These are phyloP conservation scores for Saturnia japonica DNA, from an alignment of 2,888 invertebrate species.

Conservation along the genomic window DNA sequence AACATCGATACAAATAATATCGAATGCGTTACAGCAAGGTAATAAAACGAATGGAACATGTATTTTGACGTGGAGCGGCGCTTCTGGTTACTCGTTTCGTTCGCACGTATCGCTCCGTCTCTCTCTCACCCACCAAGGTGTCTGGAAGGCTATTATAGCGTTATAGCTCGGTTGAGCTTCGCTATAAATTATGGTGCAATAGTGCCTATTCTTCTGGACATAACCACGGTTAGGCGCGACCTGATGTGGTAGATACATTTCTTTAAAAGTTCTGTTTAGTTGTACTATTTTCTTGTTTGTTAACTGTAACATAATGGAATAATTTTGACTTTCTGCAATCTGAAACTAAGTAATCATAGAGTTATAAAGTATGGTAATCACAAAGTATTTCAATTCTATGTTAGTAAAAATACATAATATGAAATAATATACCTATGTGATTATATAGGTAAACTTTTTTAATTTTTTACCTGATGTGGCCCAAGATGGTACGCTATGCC, in stretches of 20 bases:
- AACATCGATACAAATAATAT: constrained; percentile 49
- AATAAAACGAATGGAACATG: constrained; percentile 82
- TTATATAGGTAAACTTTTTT: no score
- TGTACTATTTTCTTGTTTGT: constrained; percentile 9
- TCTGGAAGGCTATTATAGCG: constrained; percentile 77
- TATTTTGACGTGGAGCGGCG: constrained; percentile 82
- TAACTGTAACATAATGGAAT: neutral
- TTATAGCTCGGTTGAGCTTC: constrained; percentile 66
- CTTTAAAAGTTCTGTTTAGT: constrained; percentile 20
- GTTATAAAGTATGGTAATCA: no score
- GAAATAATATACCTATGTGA: no score
- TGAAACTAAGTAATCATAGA: no score
- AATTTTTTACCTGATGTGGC: no score
- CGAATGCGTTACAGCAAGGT: constrained; percentile 55
- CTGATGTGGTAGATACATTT: constrained; percentile 21
- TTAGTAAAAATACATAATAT: no score
- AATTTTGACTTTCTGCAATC: neutral
- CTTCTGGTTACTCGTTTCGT: constrained; percentile 72
- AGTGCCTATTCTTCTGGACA: constrained; percentile 71
- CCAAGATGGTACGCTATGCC: no score
- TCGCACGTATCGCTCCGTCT: constrained; percentile 53
- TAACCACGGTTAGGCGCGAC: constrained; percentile 28
- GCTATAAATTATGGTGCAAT: constrained; percentile 79
- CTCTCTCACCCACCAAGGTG: constrained; percentile 64
- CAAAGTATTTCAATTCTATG: no score